Evolutionary conservation across 2,797 vertebrate species (phyloP), one percentile per base, ranked within the genome.

Genomic region (Cuniculus paca): DNA sequence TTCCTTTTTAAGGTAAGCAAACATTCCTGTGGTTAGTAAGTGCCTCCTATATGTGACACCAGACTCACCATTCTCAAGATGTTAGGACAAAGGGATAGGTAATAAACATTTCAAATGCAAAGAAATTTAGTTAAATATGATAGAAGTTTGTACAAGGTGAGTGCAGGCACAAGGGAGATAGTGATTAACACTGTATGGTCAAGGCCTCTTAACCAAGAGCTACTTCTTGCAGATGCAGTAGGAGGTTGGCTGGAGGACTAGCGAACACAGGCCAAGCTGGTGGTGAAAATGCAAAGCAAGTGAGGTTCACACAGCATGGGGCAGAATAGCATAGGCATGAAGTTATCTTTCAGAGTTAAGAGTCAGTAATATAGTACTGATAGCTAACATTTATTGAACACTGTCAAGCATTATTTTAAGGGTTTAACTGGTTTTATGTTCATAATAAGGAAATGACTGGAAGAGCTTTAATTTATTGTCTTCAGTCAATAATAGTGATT

Each of bases 21-120:
- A n/a, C 6, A 77, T 34, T 19, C 22, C 19, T 16, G 6, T 48
- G 24, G 36, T 61, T 48, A 39, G 74, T 56, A 36, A 88, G 82
- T 26, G 14, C 4, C 28, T 92, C 50, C 34, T 61, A 0, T 10
- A 6, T 0, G n/a, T 45, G 80, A 70, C 24, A 60, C 6, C 2
- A 50, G 39, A 5, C 3, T 81, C 17, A 14, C 19, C 20, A 39
- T 45, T 31, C 39, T 70, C 11, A 12, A 24, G 61, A 80, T n/a
- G 31, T 50, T 26, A 20, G 16, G 39, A 70, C 0, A 22, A 16
- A 48, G 0, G 14, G n/a, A 4, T 16, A 36, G 2, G 1, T 26
- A 48, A 50, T 45, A 90, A 36, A 17, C 6, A 42, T 11, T 91
- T 75, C 50, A 91, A 60, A 56, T 61, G 3, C 10, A 36, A 79